Base-by-base conservation (phyloP, 2,888 invertebrate genomes). In the Lasius fuliginosus region DNA sequence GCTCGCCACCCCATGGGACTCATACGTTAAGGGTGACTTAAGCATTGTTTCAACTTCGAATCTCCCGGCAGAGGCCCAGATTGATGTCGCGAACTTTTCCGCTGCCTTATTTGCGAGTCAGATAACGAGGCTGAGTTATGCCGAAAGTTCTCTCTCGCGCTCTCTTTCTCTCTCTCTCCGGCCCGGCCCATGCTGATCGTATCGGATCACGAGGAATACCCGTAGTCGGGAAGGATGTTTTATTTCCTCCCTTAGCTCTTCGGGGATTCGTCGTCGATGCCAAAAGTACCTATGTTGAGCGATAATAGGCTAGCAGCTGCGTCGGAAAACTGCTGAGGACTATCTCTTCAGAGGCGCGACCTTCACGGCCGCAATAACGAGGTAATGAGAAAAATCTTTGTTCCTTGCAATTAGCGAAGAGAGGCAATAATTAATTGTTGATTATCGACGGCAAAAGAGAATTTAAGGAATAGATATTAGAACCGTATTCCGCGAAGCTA, bases 111-210 rank as follows among this genome's bases (percentile, higher is more conserved):
- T 95, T 95, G 95, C 94, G 94, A 95, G 95, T 95, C 94, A 95
- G 95, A 95, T 95, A 95, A 95, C 95, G 94, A 95, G 94, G 90
- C 93, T 95, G 95, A 95, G 94, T 95, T 95, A 95, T 95, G 93
- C 91, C 91, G 73, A 93, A 95, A 95, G 93, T 94, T 95, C 94
- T 92, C 86, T 62, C 69, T 60, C 68, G 46, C 67, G 42, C 64
- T 64, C 73, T 46, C 83, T 77, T 69, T 74, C 60, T 76, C 75
- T 71, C 69, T 75, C 53, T 58, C 65, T 68, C 67, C 67, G 82
- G 77, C 69, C 64, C 60, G 58, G 69, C n/a, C 18, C 79, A 58
- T 53, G 56, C 81, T 69, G 68, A 60, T 81, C 75, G 71, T 93
- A 92, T 93, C 93, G 90, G 90, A 86, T 81, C 89, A 88, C 89